Percentiles rank a stretch among this genome's conserved stretches.
These are phyloP conservation scores for Tenodera sinensis DNA, from an alignment of 2,888 invertebrate genomes.

Conservation along the genomic window DNA sequence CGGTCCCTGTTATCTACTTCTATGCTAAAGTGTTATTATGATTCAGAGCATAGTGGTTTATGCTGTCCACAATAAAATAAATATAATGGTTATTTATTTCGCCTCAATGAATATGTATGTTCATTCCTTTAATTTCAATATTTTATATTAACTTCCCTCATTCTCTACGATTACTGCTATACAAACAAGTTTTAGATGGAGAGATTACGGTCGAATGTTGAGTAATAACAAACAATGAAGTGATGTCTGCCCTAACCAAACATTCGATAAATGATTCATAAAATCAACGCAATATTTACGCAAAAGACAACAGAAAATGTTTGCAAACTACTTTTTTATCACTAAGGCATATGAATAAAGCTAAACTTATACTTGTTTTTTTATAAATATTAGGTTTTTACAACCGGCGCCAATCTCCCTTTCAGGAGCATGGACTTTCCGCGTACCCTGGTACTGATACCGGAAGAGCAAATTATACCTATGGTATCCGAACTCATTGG, in stretches of 20 bases:
- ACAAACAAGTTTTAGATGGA: not conserved
- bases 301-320: not conserved
- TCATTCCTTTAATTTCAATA: too few relatives aligned
- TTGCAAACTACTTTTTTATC: not conserved
- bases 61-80: too few relatives aligned
- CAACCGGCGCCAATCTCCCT: conserved; percentile 2
- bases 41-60: too few relatives aligned
- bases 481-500: not conserved
- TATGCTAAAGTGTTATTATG: too few relatives aligned
- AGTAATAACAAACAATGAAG: not conserved
- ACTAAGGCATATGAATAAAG: not conserved
- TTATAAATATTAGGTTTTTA: not conserved
- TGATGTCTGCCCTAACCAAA: not conserved
- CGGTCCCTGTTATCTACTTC: too few relatives aligned
- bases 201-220: not conserved
- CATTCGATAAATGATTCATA: not conserved
- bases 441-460: not conserved
- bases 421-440: not conserved
- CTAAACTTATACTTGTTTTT: not conserved
- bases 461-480: not conserved
- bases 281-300: not conserved
- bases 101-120: too few relatives aligned
- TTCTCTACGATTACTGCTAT: not conserved
- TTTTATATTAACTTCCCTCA: too few relatives aligned
- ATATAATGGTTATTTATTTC: too few relatives aligned